These are phyloP conservation scores for Rhinopomastus cyanomelas DNA, from an alignment of 2,113 vertebrate genomes.

Conservation along the genomic window DNA sequence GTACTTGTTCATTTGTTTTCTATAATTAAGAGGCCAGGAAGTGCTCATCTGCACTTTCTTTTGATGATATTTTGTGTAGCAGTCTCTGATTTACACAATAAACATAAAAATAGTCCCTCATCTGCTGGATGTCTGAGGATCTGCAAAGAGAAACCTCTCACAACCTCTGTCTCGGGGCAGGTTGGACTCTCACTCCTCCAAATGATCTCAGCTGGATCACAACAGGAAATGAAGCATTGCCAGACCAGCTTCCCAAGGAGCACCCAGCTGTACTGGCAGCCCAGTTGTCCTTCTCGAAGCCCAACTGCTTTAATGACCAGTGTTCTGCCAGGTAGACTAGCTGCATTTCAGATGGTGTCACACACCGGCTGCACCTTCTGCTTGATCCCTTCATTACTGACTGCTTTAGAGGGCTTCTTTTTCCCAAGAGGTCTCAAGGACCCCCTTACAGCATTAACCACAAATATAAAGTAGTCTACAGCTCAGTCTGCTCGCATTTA, in stretches of 20 bases:
- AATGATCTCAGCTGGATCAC: not conserved
- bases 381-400: not conserved
- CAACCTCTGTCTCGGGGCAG: not conserved
- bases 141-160: not conserved
- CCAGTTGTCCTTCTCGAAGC: not conserved
- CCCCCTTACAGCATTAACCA: not conserved
- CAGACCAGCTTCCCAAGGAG: not conserved
- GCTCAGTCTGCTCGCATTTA: not conserved
- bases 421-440: not conserved
- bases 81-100: not conserved
- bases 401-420: not conserved
- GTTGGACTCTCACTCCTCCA: not conserved
- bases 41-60: not conserved
- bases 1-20: not conserved
- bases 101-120: not conserved
- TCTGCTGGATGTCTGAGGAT: not conserved
- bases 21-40: not conserved
- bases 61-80: not conserved
- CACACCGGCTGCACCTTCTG: not conserved
- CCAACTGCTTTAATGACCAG: not conserved
- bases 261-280: not conserved
- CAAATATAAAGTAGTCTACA: not conserved
- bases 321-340: not conserved
- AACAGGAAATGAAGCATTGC: not conserved
- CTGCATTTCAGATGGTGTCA: rapidly evolving